Percentiles rank a stretch among this genome's conserved stretches.
Evolutionary conservation across 1,140 invertebrate genomes (phyloP).

Genomic region (Rhopalosiphum maidis): DNA sequence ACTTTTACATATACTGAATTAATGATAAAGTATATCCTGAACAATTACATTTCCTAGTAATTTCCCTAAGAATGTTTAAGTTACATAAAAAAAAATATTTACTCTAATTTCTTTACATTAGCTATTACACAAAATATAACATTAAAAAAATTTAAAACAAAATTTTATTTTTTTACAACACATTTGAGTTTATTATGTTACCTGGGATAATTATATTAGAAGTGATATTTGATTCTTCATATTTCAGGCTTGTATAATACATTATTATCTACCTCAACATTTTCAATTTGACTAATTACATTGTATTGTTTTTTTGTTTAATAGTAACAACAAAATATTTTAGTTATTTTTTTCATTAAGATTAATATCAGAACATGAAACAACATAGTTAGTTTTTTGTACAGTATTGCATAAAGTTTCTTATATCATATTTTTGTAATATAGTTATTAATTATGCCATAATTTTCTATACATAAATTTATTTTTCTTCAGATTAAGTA

Average conservation of each 20-base stretch:
- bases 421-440: slow-evolving; percentile 24
- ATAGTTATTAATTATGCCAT: slow-evolving; percentile 19
- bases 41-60: too few relatives aligned
- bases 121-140: too few relatives aligned
- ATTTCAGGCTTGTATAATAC: slow-evolving; percentile 1
- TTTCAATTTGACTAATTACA: not conserved
- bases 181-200: not conserved
- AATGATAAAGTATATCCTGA: too few relatives aligned
- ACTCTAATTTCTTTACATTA: too few relatives aligned
- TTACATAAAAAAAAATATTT: too few relatives aligned
- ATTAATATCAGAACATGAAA: not conserved
- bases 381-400: not conserved
- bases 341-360: not conserved
- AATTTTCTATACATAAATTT: slow-evolving; percentile 12
- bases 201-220: not conserved
- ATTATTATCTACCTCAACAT: slow-evolving; percentile 33
- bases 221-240: not conserved
- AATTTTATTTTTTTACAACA: not conserved
- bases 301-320: not conserved
- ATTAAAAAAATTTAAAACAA: not conserved
- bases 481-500: not conserved
- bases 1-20: not conserved
- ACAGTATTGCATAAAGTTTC: not conserved
- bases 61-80: too few relatives aligned
- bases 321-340: not conserved